Conservation (phyloP, 2,113 vertebrate genomes). For the Poecilia latipinna region DNA sequence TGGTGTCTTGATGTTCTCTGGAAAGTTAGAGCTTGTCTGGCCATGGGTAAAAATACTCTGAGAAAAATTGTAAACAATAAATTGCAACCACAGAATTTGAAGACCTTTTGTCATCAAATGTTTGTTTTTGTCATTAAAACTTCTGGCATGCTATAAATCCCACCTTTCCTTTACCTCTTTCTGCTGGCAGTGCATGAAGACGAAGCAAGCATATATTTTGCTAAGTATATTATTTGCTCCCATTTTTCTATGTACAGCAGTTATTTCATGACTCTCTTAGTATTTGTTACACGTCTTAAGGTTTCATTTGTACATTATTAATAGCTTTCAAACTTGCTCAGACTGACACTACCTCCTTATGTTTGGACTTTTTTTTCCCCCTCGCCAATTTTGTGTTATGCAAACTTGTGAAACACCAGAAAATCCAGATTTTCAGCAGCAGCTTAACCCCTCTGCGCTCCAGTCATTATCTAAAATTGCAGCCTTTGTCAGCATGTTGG, state of each 20-base stretch:
- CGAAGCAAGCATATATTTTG: neutral
- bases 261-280: neutral
- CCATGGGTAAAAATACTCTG: neutral
- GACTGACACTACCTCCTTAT: slow-evolving; percentile 33
- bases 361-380: slow-evolving; percentile 8
- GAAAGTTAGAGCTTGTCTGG: neutral
- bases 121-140: neutral
- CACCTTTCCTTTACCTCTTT: neutral
- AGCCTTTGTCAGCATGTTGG: slow-evolving; percentile 59
- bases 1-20: neutral
- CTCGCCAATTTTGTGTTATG: slow-evolving; percentile 26
- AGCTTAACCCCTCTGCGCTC: slow-evolving; percentile 29
- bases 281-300: slow-evolving; percentile 9
- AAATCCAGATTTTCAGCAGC: slow-evolving; percentile 38
- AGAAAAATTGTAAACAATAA: neutral
- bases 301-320: slow-evolving; percentile 12
- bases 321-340: slow-evolving; percentile 24
- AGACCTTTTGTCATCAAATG: neutral
- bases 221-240: neutral
- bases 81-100: neutral
- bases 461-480: slow-evolving; percentile 42
- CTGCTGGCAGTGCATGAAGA: slow-evolving; percentile 11
- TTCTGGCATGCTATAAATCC: neutral
- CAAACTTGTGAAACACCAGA: slow-evolving; percentile 59
- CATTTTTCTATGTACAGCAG: neutral